Evolutionary conservation across 1,140 invertebrate species (phyloP), one percentile per base, ranked within the genome.

Genomic region (Drosophila guanche): DNA sequence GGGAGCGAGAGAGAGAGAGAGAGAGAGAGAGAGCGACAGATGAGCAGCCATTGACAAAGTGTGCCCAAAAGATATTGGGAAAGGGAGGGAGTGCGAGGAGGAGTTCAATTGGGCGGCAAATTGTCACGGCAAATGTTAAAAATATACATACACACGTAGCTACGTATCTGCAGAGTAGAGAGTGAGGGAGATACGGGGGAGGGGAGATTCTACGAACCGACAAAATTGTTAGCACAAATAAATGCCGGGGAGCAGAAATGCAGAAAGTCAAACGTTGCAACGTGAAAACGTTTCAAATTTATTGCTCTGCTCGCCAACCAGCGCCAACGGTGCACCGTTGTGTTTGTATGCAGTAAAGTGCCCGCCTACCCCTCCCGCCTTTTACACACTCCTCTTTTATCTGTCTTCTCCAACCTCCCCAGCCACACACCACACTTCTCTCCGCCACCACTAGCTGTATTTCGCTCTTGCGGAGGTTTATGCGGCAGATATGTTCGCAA

Each of bases 81-180:
- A 4, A 37, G n/a, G 5, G 20, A 23, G 4, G 50, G 50, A 46
- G 56, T 67, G 46, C 33, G 27, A 45, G 42, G 63, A 50, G 42
- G 61, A 61, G 81, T 88, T 81, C 81, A 85, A 85, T 85, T 85
- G 81, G 88, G 81, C 81, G 67, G 77, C 81, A 85, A 85, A 85
- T 85, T 85, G 81, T 72, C 63, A 55, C 56, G 53, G 59, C 42
- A 70, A 70, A 83, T 60, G 59, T 46, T 51, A 33, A 50, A 59
- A 74, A 59, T 25, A 51, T 29, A 42, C 33, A 22, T 47, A n/a
- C 1, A 25, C 20, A 53, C n/a, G 50, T 27, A 22, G 42, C 5
- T 20, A 8, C 16, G 14, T 14, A 40, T 52, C 40, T 40, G 57
- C 33, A 27, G 56, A 41, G 55, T 22, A 5, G 25, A n/a, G 27